Evolutionary conservation across 2,797 vertebrate genomes (phyloP), one percentile per base, ranked within the genome.

Genomic region (Tapera naevia): DNA sequence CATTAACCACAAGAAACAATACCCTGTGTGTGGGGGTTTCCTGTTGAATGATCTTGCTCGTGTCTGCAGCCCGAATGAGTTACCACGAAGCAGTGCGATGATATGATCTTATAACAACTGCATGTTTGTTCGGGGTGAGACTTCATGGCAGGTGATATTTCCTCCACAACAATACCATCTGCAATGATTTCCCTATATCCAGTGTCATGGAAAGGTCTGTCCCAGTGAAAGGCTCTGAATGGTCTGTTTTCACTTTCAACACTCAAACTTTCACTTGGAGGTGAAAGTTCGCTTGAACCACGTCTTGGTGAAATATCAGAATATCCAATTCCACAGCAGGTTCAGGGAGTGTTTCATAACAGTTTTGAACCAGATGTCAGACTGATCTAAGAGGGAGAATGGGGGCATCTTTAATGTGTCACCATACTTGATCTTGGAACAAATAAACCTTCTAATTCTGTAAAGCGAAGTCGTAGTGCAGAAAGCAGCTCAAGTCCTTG

Each of bases 311-410:
- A 93, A 94, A 90, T 92, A 85, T 24, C 61, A 27, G 35, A 86
- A 89, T 89, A 81, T 85, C 71, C 76, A 81, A 58, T 92, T 92
- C 91, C n/a, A 39, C 80, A 19, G 97, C 94, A 86, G 95, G 67
- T 88, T 94, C 33, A 24, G 64, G 43, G 95, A 95, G 94, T 96
- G 97, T 97, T 97, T 97, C 95, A 97, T 97, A 96, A 97, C 30
- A 30, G 28, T 86, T 95, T n/a, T 45, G 95, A 96, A 94, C 69
- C 89, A 88, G 90, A 86, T 83, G 93, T 94, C 94, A 95, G 17
- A 71, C 74, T 86, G 91, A 97, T 97, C 95, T 94, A 88, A 96
- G 89, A 33, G 65, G 80, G 65, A 79, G 80, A 88, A 82, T 4
- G 46, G 80, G 74, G 79, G 85, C 67, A 92, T 94, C 94, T 92